Evolutionary conservation across 2,888 invertebrate species (phyloP).

Genomic region (Polymixis lichenea): DNA sequence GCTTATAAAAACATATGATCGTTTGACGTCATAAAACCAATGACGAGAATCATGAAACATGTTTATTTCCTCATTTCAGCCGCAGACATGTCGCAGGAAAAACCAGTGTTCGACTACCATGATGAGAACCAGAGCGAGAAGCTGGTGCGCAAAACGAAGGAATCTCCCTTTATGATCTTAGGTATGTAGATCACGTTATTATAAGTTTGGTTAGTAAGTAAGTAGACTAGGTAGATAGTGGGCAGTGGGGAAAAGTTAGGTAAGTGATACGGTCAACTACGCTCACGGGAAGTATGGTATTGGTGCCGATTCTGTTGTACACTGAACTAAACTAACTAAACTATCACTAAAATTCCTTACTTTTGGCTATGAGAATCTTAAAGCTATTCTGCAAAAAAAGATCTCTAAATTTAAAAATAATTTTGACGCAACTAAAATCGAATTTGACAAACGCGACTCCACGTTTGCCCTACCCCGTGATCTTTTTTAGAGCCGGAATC

Average conservation of each 20-base stretch:
- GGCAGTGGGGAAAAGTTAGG: background rate
- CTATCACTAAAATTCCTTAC: too few species aligned
- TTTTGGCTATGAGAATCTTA: too few species aligned
- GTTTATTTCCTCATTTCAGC: conserved; percentile 64
- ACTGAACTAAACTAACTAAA: too few species aligned
- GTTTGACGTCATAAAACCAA: conserved; percentile 16
- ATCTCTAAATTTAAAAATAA: too few species aligned
- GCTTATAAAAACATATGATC: background rate
- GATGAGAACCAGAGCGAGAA: conserved; percentile 89
- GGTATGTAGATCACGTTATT: conserved; percentile 86
- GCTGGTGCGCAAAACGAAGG: conserved; percentile 92
- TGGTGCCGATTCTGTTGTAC: too few species aligned
- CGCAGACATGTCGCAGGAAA: conserved; percentile 77
- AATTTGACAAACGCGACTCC: too few species aligned
- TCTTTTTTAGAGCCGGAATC: too few species aligned
- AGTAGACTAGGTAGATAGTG: background rate
- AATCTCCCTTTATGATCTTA: conserved; percentile 93
- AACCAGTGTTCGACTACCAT: conserved; percentile 87
- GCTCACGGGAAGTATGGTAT: too few species aligned
- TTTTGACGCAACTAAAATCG: too few species aligned
- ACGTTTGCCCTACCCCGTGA: too few species aligned
- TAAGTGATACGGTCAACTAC: background rate
- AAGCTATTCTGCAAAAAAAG: too few species aligned
- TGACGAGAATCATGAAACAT: conserved; percentile 7
- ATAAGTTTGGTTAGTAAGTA: background rate